A percentile compares a stretch with the other conserved stretches of the same genome.
Evolutionary conservation across 30 jellyfish, hydroid and myxozoan species (phyloP).

Genomic region (Aurelia aurita): DNA sequence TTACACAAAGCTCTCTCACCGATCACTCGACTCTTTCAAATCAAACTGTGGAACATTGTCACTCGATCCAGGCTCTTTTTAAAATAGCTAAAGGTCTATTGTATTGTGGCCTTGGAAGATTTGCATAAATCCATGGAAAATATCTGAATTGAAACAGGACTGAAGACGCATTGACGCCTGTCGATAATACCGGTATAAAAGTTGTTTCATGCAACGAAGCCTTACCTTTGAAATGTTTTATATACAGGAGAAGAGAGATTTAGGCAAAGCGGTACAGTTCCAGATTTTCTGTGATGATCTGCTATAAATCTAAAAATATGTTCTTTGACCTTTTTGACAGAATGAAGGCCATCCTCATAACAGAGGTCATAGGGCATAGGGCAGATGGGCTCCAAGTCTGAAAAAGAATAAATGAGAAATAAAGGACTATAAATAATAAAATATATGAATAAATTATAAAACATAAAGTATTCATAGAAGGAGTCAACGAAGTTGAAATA

Average conservation of each 20-base stretch:
- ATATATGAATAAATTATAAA: too few relatives aligned
- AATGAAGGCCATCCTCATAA: conserved; percentile 84
- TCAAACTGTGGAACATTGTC: neutral
- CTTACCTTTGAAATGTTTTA: conserved; percentile 90
- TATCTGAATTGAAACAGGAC: neutral
- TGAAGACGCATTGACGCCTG: neutral
- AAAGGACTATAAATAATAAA: neutral
- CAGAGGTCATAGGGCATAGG: conserved; percentile 84
- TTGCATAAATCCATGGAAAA: neutral
- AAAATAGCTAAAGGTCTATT: too few relatives aligned
- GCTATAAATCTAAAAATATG: conserved; percentile 75
- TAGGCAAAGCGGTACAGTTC: conserved; percentile 92
- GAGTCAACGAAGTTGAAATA: too few relatives aligned
- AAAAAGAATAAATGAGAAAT: neutral
- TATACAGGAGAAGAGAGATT: conserved; percentile 95
- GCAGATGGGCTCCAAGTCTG: conserved; percentile 89
- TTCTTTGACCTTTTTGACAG: conserved; percentile 89
- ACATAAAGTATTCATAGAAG: too few relatives aligned
- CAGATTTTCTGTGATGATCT: conserved; percentile 82
- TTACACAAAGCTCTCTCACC: too few relatives aligned
- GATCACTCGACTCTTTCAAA: too few relatives aligned
- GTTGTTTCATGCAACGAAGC: neutral
- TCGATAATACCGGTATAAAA: neutral
- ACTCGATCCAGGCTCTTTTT: too few relatives aligned
- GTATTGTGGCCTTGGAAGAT: too few relatives aligned